Evolutionary conservation across 2,888 invertebrate species (phyloP), one percentile per base, ranked within the genome.

Genomic region (Leucophenga maculata): DNA sequence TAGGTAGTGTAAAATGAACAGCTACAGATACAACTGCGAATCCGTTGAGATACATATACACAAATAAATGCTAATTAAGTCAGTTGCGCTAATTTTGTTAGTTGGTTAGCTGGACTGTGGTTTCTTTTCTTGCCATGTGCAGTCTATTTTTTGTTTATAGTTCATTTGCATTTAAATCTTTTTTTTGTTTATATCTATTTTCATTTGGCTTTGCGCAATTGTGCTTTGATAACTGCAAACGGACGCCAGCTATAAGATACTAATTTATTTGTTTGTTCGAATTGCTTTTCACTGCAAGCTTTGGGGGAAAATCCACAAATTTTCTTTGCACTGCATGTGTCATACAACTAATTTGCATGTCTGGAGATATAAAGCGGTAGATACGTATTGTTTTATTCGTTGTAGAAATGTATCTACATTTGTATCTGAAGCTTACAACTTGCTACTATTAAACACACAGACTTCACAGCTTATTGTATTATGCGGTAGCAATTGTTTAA

Each of bases 51-150:
- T 18, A 50, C 50, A 50, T 11, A 39, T 8, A 39, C 8, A 50
- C 13, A 16, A 50, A 18, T 18, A 67, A 52, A 79, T 80, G 77
- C 73, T 80, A 80, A 80, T 80, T 78, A 79, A 80, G 79, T 82
- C 79, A 79, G 82, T 82, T 80, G 77, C 83, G 75, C 77, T 79
- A 80, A 82, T 82, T 78, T 79, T 68, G 73, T 22, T 46, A 31
- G 26, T 26, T 60, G 44, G 18, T 44, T 70, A 76, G 50, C 70
- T 74, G 68, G 72, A 54, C 73, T 80, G 70, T 13, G 46, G 14
- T 18, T 18, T 39, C 26, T 26, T 26, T 26, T 26, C 26, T 26
- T 26, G 26, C 4, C 26, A 4, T 26, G 26, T 26, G 26, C 26
- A 3, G 26, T 26, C 2, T 26, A 26, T 39, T 32, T 32, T 39